These are phyloP conservation scores for Melospiza melodia DNA, from an alignment of 2,113 vertebrate species.

Conservation along the genomic window DNA sequence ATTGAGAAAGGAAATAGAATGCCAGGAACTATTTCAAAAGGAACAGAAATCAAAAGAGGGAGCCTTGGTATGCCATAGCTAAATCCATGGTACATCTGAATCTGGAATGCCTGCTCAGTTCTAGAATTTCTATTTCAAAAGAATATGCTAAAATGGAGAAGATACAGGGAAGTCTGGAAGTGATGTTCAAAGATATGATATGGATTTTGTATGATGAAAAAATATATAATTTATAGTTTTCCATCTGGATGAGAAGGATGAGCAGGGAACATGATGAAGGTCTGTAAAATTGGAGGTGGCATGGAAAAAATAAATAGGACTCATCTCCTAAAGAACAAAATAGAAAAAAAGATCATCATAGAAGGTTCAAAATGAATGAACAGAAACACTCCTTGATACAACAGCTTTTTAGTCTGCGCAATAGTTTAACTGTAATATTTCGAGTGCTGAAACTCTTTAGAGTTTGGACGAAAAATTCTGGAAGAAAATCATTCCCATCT, in stretches of 20 bases:
- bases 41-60: background rate
- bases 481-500: background rate
- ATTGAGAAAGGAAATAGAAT: background rate
- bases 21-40: background rate
- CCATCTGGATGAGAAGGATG: background rate
- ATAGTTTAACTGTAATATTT: background rate
- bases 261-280: background rate
- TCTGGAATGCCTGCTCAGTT: background rate
- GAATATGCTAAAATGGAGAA: background rate
- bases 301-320: background rate
- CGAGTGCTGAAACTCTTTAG: background rate
- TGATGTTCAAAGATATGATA: background rate
- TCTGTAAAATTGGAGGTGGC: background rate
- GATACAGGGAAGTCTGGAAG: background rate
- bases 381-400: background rate
- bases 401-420: background rate
- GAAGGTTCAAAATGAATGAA: background rate
- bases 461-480: background rate
- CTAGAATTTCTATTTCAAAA: background rate
- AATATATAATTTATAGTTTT: background rate
- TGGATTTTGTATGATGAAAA: background rate
- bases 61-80: background rate
- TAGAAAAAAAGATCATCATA: background rate
- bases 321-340: background rate
- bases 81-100: background rate